A percentile compares a stretch with the other conserved stretches of the same genome.
Conservation (phyloP, 2,797 vertebrate species). For the Remorina albescens region DNA sequence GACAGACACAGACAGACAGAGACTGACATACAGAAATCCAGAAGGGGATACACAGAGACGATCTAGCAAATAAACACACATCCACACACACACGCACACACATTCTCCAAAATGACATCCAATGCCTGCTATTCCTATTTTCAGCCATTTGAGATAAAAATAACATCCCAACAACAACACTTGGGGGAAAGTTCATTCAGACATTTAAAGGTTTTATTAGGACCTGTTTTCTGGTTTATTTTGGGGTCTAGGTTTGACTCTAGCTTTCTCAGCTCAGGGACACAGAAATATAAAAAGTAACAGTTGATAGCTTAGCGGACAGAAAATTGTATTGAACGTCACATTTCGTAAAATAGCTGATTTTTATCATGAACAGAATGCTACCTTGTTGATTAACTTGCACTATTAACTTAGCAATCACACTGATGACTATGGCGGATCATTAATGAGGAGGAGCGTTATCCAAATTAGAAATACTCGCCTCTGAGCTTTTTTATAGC, state of each 20-base stretch:
- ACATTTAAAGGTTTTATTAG: slow-evolving; percentile 31
- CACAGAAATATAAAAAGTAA: not conserved
- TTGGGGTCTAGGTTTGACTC: slow-evolving; percentile 16
- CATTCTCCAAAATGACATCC: slow-evolving; percentile 62
- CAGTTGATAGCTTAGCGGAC: not conserved
- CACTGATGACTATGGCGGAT: slow-evolving; percentile 10
- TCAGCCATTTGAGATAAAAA: slow-evolving; percentile 60
- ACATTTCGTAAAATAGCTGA: not conserved
- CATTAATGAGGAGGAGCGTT: slow-evolving; percentile 16
- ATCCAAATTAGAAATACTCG: slow-evolving; percentile 19
- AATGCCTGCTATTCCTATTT: slow-evolving; percentile 63
- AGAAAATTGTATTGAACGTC: slow-evolving; percentile 7
- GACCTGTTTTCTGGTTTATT: slow-evolving; percentile 32
- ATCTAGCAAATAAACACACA: not conserved
- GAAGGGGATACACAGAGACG: slow-evolving; percentile 18
- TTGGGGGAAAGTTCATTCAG: slow-evolving; percentile 21
- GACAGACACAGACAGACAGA: slow-evolving; percentile 8
- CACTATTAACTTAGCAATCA: slow-evolving; percentile 2
- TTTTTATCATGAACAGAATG: slow-evolving; percentile 2
- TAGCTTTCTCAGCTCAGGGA: not conserved
- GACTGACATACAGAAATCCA: slow-evolving; percentile 21
- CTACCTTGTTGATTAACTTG: slow-evolving; percentile 1
- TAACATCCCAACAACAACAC: slow-evolving; percentile 46
- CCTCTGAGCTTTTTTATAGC: slow-evolving; percentile 33
- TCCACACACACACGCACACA: slow-evolving; percentile 20